phyloP scores from a whole-genome alignment of 2,113 vertebrate genomes.

The Ciconia stormi region DNA sequence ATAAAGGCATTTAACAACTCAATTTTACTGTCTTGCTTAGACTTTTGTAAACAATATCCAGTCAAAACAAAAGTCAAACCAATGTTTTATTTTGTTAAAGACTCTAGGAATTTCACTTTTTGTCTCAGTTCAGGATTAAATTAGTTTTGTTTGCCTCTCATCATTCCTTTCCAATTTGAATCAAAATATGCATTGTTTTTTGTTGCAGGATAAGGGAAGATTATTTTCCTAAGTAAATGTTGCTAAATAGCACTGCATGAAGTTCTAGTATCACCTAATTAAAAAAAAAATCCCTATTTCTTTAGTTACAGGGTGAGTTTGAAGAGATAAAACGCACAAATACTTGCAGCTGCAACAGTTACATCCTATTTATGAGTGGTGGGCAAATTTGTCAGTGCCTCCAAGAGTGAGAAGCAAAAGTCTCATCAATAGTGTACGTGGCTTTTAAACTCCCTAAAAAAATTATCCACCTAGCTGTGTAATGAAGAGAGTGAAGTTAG shows the following conservation, averaged over 20 bases:
- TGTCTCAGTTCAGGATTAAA: neutral
- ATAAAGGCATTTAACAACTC: neutral
- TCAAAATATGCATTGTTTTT: neutral
- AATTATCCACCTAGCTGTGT: neutral
- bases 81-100: neutral
- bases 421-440: accelerated
- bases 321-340: neutral
- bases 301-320: neutral
- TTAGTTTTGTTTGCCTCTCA: neutral
- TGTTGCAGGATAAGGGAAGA: neutral
- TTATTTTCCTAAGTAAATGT: neutral
- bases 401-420: neutral
- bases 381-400: neutral
- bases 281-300: neutral
- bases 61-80: neutral
- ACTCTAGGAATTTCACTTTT: neutral
- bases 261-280: neutral
- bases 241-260: neutral
- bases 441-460: neutral
- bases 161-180: neutral
- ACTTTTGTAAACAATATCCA: neutral
- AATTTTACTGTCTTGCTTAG: neutral
- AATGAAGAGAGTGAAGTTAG: neutral
- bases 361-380: neutral
- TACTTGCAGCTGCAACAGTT: neutral